Conservation (phyloP, 1,140 invertebrate genomes). For the Drosophila pseudoobscura region DNA sequence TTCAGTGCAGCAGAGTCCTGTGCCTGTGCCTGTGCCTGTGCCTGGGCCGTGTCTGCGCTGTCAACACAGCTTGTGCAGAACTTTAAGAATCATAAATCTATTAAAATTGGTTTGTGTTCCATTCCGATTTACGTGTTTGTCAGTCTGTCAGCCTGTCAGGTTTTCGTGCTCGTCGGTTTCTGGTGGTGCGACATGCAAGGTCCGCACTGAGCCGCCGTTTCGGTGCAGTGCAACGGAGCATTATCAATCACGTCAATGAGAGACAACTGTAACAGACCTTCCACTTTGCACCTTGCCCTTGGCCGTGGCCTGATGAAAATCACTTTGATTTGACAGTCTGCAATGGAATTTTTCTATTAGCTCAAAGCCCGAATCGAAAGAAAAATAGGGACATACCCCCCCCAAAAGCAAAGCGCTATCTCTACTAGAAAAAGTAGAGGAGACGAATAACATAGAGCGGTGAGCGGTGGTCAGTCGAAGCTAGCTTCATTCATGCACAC, state of each 20-base stretch:
- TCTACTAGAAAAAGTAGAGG: too few relatives aligned
- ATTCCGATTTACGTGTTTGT: conserved; percentile 32
- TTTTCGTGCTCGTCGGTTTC: conserved; percentile 6
- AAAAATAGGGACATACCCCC: conserved; percentile 17
- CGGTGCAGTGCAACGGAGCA: conserved; percentile 9
- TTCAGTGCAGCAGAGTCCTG: conserved; percentile 26
- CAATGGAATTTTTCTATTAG: conserved; percentile 57
- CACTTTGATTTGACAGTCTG: conserved; percentile 8
- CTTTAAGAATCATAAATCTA: conserved; percentile 64
- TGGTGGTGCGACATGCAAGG: conserved; percentile 37
- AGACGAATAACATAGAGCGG: too few relatives aligned
- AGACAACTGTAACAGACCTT: too few relatives aligned
- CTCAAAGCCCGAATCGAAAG: conserved; percentile 31
- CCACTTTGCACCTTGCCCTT: conserved; percentile 16
- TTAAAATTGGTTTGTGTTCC: conserved; percentile 50
- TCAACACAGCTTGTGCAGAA: conserved; percentile 41
- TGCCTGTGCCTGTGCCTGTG: conserved; percentile 7
- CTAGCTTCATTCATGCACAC: too few relatives aligned
- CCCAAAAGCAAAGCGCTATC: too few relatives aligned
- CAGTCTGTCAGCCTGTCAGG: conserved; percentile 9
- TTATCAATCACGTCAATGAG: too few relatives aligned
- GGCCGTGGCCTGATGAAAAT: conserved; percentile 22
- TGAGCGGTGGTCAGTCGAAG: too few relatives aligned
- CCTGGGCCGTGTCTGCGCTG: conserved; percentile 3
- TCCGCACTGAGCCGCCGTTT: conserved; percentile 9